Evolutionary conservation across 2,888 invertebrate genomes (phyloP).

Genomic region (Rhagophthalmus giganteus): DNA sequence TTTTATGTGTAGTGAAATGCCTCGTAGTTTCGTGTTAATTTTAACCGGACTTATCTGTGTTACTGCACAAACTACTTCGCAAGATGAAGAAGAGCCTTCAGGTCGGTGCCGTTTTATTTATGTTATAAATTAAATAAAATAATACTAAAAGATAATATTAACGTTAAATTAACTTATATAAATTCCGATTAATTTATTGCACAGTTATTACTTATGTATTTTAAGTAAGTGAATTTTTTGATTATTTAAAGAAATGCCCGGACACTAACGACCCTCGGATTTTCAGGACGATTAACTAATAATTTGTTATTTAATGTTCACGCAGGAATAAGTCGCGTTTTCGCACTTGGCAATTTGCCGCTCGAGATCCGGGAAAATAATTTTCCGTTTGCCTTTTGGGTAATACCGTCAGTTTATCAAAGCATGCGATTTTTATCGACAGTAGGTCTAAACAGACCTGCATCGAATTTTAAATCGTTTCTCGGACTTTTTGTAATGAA

Average conservation of each 20-base stretch:
- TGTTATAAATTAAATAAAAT: not conserved
- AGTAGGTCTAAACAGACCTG: slow-evolving; percentile 16
- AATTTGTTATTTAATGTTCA: slow-evolving; percentile 14
- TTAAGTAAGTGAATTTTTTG: no score
- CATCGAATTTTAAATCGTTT: slow-evolving; percentile 9
- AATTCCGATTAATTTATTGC: no score
- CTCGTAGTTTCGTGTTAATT: slow-evolving; percentile 31
- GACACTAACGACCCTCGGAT: slow-evolving; percentile 4
- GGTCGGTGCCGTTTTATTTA: slow-evolving; percentile 18
- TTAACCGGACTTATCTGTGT: slow-evolving; percentile 34
- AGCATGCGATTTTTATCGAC: slow-evolving; percentile 13
- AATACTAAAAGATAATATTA: no score
- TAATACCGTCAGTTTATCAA: slow-evolving; percentile 14
- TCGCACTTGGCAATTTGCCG: slow-evolving; percentile 7
- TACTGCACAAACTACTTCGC: slow-evolving; percentile 42
- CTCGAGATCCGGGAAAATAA: slow-evolving; percentile 7
- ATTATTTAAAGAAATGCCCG: no score
- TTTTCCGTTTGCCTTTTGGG: slow-evolving; percentile 14
- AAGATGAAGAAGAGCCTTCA: slow-evolving; percentile 43
- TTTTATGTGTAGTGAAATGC: slow-evolving; percentile 32
- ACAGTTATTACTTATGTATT: no score
- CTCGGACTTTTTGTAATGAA: not conserved
- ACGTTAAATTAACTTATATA: no score
- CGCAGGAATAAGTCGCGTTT: no score
- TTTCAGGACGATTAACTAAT: slow-evolving; percentile 7